Base-by-base conservation (phyloP, 2,888 invertebrate genomes). In the Amblyjoppa proteus region DNA sequence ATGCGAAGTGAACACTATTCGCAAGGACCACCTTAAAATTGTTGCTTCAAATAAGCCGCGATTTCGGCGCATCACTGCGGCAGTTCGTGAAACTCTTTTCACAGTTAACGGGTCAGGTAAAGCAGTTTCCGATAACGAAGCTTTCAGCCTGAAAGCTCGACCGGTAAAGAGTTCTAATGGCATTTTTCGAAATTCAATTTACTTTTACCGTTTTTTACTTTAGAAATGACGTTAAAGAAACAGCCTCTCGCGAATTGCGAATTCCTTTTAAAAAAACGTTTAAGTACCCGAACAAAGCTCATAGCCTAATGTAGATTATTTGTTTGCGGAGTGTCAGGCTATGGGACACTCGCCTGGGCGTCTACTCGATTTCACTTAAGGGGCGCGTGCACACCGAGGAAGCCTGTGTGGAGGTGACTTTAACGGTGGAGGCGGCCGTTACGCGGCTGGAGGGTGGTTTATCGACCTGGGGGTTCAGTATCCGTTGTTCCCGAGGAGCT, bases 401-500 rank as follows among this genome's bases (percentile, higher is more conserved):
- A 87, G 75, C 81, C 78, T 83, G 88, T 91, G 90, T 88, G 89
- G 84, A 76, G 87, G 84, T 87, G 87, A 88, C 90, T 90, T 90
- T 86, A 91, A 85, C 81, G 68, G 80, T 31, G 76, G 61, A 83
- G 82, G 80, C 81, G 84, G 82, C 83, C 83, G 88, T 87, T 89
- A 89, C 90, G 91, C 88, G 91, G 90, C 81, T 78, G 87, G 84
- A 86, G 91, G 92, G 91, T 90, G 90, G 91, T 91, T 91, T 93
- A 93, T 93, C 93, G 93, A 93, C 91, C 92, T 90, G 89, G 87
- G 87, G 88, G 90, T 91, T 93, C 93, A 93, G 93, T 93, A 90
- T 91, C 90, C 91, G 92, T 91, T 49, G 45, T 16, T 49, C 45
- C 45, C 87, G 87, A 89, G 88, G 89, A 90, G 90, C 90, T 89